Percentiles rank a stretch among this genome's conserved stretches.
phyloP scores from a whole-genome alignment of 2,888 invertebrate genomes.

The Leistus spinibarbis region DNA sequence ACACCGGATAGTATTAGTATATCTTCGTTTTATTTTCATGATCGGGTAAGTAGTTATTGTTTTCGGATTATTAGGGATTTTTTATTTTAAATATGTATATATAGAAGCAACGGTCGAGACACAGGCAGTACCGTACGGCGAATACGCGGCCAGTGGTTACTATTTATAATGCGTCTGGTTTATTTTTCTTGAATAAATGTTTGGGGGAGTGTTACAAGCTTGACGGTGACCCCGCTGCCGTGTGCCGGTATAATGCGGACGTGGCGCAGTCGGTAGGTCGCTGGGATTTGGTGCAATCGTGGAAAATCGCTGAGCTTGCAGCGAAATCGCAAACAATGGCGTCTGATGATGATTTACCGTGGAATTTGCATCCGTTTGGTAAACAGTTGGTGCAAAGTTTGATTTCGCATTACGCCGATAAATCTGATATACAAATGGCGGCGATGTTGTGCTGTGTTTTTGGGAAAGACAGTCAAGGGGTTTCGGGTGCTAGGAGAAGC shows the following conservation, averaged over 20 bases:
- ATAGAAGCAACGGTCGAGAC: conserved; percentile 31
- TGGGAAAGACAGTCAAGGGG: conserved; percentile 59
- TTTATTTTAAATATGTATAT: not conserved
- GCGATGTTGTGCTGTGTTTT: conserved; percentile 92
- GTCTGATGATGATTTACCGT: conserved; percentile 72
- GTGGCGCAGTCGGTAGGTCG: conserved; percentile 78
- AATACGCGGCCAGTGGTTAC: conserved; percentile 60
- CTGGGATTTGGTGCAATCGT: conserved; percentile 83
- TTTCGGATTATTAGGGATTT: not conserved
- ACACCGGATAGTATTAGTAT: conserved; percentile 57
- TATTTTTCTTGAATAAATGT: conserved; percentile 80
- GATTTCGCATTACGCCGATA: conserved; percentile 82
- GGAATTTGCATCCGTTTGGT: conserved; percentile 86
- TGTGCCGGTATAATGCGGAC: conserved; percentile 82
- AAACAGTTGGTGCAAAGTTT: conserved; percentile 82
- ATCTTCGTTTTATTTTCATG: conserved; percentile 81
- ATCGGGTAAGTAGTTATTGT: conserved; percentile 65
- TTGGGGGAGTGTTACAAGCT: conserved; percentile 84
- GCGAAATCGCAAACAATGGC: conserved; percentile 56
- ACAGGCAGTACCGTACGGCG: conserved; percentile 21
- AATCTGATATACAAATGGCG: conserved; percentile 89
- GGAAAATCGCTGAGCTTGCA: conserved; percentile 81
- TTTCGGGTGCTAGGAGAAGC: conserved; percentile 15
- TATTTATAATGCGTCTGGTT: conserved; percentile 73
- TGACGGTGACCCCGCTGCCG: conserved; percentile 64